A percentile compares a stretch with the other conserved stretches of the same genome.
Conservation (phyloP, 2,888 invertebrate species). For the Meiosimyza platycephala region DNA sequence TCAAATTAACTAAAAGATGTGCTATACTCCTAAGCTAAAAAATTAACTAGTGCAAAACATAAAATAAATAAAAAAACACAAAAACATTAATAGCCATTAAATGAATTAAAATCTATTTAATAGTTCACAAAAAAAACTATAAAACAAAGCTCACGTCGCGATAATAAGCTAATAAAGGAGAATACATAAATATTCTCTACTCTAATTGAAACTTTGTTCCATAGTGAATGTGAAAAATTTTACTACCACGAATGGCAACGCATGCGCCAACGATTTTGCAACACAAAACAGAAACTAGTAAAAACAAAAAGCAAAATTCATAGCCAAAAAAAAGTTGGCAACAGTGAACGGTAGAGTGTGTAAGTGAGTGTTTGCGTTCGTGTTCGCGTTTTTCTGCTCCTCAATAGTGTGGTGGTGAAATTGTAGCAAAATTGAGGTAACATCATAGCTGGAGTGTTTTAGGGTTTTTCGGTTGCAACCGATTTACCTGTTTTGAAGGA, state of each 20-base stretch:
- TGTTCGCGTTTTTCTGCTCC: neutral
- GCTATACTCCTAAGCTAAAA: too few relatives aligned
- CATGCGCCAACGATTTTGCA: constrained; percentile 2
- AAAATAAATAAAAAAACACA: too few relatives aligned
- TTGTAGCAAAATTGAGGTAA: constrained; percentile 11
- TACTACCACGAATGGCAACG: constrained; percentile 25
- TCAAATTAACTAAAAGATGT: too few relatives aligned
- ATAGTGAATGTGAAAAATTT: too few relatives aligned
- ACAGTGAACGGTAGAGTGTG: constrained; percentile 4
- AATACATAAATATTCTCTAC: too few relatives aligned
- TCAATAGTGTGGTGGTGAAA: constrained; percentile 8
- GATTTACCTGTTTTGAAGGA: constrained; percentile 8
- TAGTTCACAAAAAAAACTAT: too few relatives aligned
- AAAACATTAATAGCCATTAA: too few relatives aligned
- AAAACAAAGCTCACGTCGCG: too few relatives aligned
- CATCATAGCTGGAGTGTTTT: constrained; percentile 35
- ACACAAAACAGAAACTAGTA: neutral
- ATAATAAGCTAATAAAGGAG: too few relatives aligned
- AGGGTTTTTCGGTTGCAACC: neutral
- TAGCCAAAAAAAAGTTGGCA: constrained; percentile 19
- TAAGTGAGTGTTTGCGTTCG: neutral
- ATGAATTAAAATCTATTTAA: too few relatives aligned
- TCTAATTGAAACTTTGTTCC: too few relatives aligned
- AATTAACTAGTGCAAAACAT: too few relatives aligned
- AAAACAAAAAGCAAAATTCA: neutral